A percentile compares a stretch with the other conserved stretches of the same genome.
Evolutionary conservation across 2,113 vertebrate genomes (phyloP).

Genomic region (Laticauda laticaudata): DNA sequence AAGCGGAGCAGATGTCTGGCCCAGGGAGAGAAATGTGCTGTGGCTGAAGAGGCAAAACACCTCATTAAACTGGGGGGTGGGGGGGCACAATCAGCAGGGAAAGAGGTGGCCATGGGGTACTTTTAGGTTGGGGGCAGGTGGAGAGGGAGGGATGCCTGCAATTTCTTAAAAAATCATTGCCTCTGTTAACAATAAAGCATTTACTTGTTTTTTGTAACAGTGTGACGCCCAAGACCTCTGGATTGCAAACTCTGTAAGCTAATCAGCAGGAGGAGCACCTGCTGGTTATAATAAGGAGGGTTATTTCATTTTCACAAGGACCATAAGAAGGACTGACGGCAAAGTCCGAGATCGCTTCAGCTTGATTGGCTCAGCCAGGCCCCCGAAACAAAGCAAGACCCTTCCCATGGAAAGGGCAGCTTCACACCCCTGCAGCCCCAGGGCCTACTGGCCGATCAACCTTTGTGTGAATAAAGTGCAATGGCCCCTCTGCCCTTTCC

Average conservation of each 20-base stretch:
- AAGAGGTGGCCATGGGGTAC: neutral
- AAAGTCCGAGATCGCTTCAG: neutral
- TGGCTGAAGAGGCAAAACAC: neutral
- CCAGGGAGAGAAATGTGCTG: accelerated
- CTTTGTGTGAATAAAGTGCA: neutral
- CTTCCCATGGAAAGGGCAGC: neutral
- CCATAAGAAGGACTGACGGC: neutral
- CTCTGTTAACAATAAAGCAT: accelerated
- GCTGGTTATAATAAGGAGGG: neutral
- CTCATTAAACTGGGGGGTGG: neutral
- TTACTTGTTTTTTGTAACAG: accelerated
- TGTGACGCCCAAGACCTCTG: accelerated
- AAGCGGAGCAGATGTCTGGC: neutral
- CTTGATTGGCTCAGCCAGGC: neutral
- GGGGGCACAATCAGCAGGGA: slow-evolving; percentile 33
- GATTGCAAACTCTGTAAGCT: neutral
- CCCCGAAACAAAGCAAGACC: neutral
- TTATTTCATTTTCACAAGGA: neutral
- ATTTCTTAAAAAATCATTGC: slow-evolving; percentile 25
- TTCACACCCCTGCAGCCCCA: neutral
- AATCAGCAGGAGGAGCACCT: neutral
- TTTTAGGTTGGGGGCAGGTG: too few species aligned
- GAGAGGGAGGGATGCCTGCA: neutral
- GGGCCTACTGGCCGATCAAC: neutral
- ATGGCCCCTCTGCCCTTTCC: neutral